Conservation (phyloP, 2,113 vertebrate genomes). For the Cyphomyrus plagiostoma region DNA sequence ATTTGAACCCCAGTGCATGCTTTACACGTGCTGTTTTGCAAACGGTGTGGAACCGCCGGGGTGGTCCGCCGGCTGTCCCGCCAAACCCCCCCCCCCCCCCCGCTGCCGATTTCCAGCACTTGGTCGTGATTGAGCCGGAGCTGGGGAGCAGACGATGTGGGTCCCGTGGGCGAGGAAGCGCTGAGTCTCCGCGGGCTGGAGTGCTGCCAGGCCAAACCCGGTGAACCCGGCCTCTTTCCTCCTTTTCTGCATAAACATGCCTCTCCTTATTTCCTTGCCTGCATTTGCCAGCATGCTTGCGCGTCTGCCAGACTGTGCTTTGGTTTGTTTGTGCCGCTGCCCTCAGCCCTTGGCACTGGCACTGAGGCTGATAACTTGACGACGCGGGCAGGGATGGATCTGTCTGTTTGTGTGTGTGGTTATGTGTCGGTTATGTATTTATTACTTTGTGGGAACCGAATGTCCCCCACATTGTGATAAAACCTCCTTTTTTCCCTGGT, state of each 20-base stretch:
- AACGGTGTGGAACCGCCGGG: neutral
- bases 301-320: neutral
- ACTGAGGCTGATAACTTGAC: neutral
- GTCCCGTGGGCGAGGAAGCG: neutral
- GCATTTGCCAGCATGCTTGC: conserved; percentile 10
- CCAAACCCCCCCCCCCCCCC: neutral
- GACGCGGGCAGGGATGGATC: neutral
- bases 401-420: neutral
- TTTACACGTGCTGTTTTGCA: neutral
- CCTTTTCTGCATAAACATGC: neutral
- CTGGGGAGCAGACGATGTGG: neutral
- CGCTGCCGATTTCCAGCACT: neutral
- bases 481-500: neutral
- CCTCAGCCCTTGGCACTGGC: neutral
- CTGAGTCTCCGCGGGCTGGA: neutral
- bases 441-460: neutral
- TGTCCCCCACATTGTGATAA: neutral
- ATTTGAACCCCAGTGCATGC: neutral
- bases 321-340: neutral
- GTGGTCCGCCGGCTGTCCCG: neutral
- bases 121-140: neutral
- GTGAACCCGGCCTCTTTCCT: neutral
- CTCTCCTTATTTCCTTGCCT: conserved; percentile 10
- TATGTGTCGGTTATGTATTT: neutral
- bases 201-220: conserved; percentile 11